Evolutionary conservation across 2,797 vertebrate genomes (phyloP).

Genomic region (Chiloscyllium punctatum): DNA sequence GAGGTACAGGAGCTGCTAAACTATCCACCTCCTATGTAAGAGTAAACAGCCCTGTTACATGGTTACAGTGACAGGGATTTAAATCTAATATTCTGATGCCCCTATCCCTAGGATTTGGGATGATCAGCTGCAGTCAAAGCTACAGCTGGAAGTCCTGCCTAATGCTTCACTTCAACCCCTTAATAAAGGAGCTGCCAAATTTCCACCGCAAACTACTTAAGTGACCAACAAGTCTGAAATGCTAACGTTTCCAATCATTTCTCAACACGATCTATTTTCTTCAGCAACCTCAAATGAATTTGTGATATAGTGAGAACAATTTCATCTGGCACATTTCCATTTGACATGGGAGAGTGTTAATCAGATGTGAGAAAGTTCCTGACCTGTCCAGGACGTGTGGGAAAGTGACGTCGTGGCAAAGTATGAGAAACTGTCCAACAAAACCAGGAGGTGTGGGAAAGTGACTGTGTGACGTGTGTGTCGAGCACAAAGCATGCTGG

Average conservation of each 20-base stretch:
- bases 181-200: background rate
- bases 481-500: background rate
- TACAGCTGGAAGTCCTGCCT: background rate
- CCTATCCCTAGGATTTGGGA: background rate
- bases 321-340: background rate
- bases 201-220: background rate
- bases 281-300: background rate
- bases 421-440: conserved; percentile 7
- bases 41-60: background rate
- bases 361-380: conserved; percentile 1
- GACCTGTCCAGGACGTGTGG: background rate
- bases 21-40: background rate
- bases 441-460: background rate
- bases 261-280: background rate
- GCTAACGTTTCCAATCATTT: background rate
- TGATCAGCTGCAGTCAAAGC: background rate
- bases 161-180: background rate
- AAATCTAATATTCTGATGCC: background rate
- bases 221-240: background rate
- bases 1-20: background rate
- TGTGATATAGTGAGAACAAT: background rate
- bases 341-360: conserved; percentile 1
- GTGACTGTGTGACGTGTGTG: background rate
- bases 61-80: background rate
- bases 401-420: background rate